phyloP scores from a whole-genome alignment of 2,113 vertebrate genomes.

The Microtus oregoni region DNA sequence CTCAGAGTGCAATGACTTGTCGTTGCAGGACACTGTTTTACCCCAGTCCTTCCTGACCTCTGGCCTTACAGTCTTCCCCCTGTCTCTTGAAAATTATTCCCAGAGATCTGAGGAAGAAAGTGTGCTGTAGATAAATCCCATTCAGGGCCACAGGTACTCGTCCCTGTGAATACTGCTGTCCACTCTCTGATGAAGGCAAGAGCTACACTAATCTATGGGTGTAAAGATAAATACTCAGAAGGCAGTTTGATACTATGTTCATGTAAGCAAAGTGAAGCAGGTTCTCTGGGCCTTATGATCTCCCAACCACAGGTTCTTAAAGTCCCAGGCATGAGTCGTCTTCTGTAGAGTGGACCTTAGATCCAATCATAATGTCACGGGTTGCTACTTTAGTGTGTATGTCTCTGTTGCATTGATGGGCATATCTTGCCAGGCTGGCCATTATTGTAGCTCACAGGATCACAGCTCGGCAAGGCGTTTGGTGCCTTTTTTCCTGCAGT shows the following conservation, averaged over 20 bases:
- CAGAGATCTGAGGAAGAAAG: neutral
- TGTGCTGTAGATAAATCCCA: neutral
- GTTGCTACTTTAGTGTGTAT: neutral
- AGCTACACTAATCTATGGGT: neutral
- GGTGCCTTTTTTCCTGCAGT: neutral
- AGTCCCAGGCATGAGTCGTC: neutral
- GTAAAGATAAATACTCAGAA: neutral
- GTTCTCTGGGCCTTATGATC: neutral
- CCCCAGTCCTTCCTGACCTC: neutral
- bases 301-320: neutral
- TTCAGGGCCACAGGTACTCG: neutral
- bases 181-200: neutral
- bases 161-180: neutral
- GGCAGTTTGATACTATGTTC: neutral
- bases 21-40: neutral
- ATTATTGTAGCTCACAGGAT: too few relatives aligned
- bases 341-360: neutral
- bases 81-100: neutral
- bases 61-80: neutral
- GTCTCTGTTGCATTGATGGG: neutral
- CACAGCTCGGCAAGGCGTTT: neutral
- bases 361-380: neutral
- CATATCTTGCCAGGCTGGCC: neutral
- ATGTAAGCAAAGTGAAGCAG: neutral
- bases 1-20: neutral